These are phyloP conservation scores for Latrodectus geometricus DNA, from an alignment of 1,140 invertebrate species.

Conservation along the genomic window DNA sequence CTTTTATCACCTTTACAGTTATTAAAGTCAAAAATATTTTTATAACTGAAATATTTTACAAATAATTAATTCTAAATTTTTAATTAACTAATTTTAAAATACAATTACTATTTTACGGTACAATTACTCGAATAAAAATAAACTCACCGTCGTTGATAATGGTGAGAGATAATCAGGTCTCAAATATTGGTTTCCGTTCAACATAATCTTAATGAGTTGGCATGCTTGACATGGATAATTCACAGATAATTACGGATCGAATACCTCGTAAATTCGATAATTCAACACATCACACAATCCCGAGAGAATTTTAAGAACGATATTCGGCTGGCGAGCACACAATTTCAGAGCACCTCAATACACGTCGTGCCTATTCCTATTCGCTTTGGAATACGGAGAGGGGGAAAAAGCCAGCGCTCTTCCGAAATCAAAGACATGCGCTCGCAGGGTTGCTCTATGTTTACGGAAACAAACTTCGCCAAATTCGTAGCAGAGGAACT, in stretches of 20 bases:
- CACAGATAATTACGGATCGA: not conserved
- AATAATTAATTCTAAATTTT: too few relatives aligned
- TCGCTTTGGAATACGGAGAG: not conserved
- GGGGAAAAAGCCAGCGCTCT: not conserved
- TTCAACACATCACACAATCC: too few relatives aligned
- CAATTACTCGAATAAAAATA: not conserved
- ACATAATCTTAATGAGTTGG: constrained; percentile 76
- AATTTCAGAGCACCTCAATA: not conserved
- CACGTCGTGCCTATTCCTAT: not conserved
- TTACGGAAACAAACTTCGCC: constrained; percentile 16
- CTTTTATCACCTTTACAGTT: too few relatives aligned
- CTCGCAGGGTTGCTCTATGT: constrained; percentile 34
- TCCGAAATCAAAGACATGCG: not conserved
- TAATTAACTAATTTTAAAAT: too few relatives aligned
- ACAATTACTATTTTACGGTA: too few relatives aligned
- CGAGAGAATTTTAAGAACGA: too few relatives aligned
- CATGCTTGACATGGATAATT: not conserved
- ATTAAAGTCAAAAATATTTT: too few relatives aligned
- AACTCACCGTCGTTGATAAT: constrained; percentile 88
- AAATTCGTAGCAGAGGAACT: not conserved
- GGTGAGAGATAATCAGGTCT: constrained; percentile 93
- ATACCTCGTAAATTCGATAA: not conserved
- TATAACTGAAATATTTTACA: too few relatives aligned
- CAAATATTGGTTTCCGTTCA: constrained; percentile 88
- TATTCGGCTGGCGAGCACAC: not conserved